Conservation (phyloP, 2,888 invertebrate species). For the Hypomecis atomaria region DNA sequence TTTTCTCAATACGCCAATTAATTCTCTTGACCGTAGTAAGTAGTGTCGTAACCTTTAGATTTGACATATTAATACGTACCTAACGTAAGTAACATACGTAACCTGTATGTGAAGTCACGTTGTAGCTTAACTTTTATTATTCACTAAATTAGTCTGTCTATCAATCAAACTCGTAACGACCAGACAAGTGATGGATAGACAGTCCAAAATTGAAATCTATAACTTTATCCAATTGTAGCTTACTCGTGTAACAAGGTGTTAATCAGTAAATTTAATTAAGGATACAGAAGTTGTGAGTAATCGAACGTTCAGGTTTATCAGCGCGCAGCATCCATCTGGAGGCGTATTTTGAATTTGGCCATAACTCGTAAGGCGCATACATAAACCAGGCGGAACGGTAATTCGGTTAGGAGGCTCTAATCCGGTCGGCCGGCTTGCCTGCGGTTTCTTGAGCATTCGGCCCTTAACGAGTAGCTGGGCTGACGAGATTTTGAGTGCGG, state of each 20-base stretch:
- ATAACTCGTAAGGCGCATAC: slow-evolving; percentile 46
- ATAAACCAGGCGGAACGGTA: slow-evolving; percentile 58
- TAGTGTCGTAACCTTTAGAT: neutral
- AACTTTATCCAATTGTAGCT: neutral
- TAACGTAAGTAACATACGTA: too few species aligned
- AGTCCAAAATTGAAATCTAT: neutral
- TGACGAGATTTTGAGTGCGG: slow-evolving; percentile 19
- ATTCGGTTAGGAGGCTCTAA: slow-evolving; percentile 74
- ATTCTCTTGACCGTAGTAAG: slow-evolving; percentile 3
- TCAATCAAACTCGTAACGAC: too few species aligned
- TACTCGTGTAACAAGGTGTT: neutral
- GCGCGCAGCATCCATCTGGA: slow-evolving; percentile 13
- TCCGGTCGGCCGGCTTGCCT: slow-evolving; percentile 56
- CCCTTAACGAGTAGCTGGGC: slow-evolving; percentile 18
- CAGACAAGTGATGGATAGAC: neutral
- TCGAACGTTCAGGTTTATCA: slow-evolving; percentile 8
- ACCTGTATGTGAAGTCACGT: too few species aligned
- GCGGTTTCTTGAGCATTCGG: slow-evolving; percentile 50
- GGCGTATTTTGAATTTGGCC: slow-evolving; percentile 17
- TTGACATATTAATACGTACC: too few species aligned
- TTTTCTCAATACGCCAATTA: slow-evolving; percentile 7
- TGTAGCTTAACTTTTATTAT: neutral
- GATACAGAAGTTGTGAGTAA: neutral
- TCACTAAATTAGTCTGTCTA: too few species aligned
- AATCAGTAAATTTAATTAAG: slow-evolving; percentile 2